Conservation (phyloP, 2,797 vertebrate species). For the Peromyscus aztecus region DNA sequence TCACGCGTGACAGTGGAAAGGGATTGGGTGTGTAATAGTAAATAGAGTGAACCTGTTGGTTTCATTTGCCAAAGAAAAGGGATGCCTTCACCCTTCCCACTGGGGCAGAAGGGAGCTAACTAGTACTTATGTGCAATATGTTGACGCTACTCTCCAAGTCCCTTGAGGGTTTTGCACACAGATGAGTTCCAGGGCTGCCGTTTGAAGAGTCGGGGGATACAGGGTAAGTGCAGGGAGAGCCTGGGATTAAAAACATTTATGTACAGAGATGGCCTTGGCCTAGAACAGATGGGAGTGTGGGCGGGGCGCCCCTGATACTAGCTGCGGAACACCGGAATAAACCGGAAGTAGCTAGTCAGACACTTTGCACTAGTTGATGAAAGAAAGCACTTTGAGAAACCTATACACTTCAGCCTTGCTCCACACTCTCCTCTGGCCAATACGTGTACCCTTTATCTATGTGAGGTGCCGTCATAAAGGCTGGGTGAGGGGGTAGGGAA, state of each 20-base stretch:
- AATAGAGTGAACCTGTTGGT: conserved; percentile 36
- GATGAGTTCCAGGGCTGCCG: conserved; percentile 18
- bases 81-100: background rate
- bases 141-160: background rate
- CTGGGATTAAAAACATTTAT: background rate
- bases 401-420: background rate
- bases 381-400: conserved; percentile 69
- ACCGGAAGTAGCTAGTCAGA: background rate
- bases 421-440: background rate
- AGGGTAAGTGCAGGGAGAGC: conserved; percentile 59
- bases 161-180: background rate
- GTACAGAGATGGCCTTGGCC: background rate
- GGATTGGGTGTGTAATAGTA: background rate
- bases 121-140: conserved; percentile 38
- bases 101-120: background rate
- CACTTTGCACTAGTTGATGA: conserved; percentile 17
- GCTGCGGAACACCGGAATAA: background rate
- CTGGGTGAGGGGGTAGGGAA: accelerated
- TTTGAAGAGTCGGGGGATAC: background rate
- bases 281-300: background rate
- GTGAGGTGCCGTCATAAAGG: background rate
- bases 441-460: background rate
- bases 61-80: conserved; percentile 74
- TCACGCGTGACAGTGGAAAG: conserved; percentile 42
- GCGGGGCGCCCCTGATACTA: background rate